phyloP scores from a whole-genome alignment of 2,797 vertebrate species.

The Carduelis carduelis region DNA sequence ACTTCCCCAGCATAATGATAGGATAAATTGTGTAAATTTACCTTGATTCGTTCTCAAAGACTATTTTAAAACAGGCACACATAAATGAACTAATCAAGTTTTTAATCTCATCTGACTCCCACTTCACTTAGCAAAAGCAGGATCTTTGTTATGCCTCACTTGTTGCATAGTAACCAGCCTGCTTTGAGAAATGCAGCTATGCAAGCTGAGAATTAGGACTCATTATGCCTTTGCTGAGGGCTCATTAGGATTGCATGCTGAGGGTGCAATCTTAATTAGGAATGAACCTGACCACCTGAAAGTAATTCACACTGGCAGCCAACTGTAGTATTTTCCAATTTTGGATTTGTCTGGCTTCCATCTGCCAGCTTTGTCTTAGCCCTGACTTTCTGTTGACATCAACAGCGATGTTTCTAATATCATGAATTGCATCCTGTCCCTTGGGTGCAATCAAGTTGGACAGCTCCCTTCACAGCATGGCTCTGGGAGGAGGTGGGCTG shows the following conservation, averaged over 20 bases:
- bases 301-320: conserved; percentile 63
- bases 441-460: not conserved
- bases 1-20: not conserved
- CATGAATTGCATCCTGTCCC: conserved; percentile 6
- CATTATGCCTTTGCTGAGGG: conserved; percentile 24
- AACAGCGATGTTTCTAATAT: not conserved
- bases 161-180: conserved; percentile 25
- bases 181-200: conserved; percentile 2
- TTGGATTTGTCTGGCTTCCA: conserved; percentile 45
- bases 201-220: conserved; percentile 48
- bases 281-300: conserved; percentile 69
- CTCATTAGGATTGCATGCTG: conserved; percentile 47
- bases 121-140: conserved; percentile 3
- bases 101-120: conserved; percentile 5
- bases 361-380: conserved; percentile 52
- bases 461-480: not conserved
- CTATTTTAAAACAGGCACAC: not conserved
- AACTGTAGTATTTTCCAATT: conserved; percentile 60
- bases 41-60: not conserved
- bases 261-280: conserved; percentile 60
- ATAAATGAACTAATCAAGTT: not conserved
- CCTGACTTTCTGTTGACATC: conserved; percentile 30
- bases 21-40: not conserved
- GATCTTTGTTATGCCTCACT: conserved; percentile 12
- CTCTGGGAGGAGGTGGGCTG: not conserved